A percentile compares a stretch with the other conserved stretches of the same genome.
These are phyloP conservation scores for Lepidurus apus DNA, from an alignment of 1,140 invertebrate genomes.

Conservation along the genomic window DNA sequence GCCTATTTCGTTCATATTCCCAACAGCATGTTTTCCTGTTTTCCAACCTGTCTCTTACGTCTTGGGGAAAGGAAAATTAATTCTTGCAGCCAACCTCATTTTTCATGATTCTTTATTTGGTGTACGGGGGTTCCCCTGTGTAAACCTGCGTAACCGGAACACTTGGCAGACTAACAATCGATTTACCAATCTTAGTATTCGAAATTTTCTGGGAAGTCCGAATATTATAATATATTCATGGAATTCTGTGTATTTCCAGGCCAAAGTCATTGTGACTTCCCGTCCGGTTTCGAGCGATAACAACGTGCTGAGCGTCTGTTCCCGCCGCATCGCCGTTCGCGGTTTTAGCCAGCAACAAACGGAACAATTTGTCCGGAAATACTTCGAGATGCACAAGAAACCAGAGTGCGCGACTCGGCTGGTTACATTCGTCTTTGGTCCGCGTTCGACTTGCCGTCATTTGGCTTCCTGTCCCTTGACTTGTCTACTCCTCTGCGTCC, in stretches of 20 bases:
- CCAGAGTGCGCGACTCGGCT: conserved; percentile 34
- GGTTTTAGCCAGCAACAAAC: conserved; percentile 38
- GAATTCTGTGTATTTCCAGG: conserved; percentile 6
- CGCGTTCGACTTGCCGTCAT: conserved; percentile 36
- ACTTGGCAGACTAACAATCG: too few relatives aligned
- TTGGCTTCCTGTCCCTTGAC: conserved; percentile 39
- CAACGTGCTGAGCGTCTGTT: conserved; percentile 36
- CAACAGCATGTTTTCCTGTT: too few relatives aligned
- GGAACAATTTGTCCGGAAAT: conserved; percentile 31
- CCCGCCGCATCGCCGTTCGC: conserved; percentile 38
- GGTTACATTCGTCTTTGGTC: conserved; percentile 35
- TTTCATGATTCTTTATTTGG: too few relatives aligned
- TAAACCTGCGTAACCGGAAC: too few relatives aligned
- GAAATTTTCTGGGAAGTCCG: too few relatives aligned
- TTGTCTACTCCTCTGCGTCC: conserved; percentile 40
- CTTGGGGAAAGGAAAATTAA: too few relatives aligned
- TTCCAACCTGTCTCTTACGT: too few relatives aligned
- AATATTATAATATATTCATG: not conserved
- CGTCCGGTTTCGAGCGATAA: conserved; percentile 36
- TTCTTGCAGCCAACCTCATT: too few relatives aligned
- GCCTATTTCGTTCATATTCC: too few relatives aligned
- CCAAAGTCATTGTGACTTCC: conserved; percentile 38
- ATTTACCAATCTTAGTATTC: too few relatives aligned
- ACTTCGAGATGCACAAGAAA: conserved; percentile 37
- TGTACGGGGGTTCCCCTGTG: too few relatives aligned